A percentile compares a stretch with the other conserved stretches of the same genome.
Conservation (phyloP, 2,797 vertebrate species). For the Chloroceryle inda region DNA sequence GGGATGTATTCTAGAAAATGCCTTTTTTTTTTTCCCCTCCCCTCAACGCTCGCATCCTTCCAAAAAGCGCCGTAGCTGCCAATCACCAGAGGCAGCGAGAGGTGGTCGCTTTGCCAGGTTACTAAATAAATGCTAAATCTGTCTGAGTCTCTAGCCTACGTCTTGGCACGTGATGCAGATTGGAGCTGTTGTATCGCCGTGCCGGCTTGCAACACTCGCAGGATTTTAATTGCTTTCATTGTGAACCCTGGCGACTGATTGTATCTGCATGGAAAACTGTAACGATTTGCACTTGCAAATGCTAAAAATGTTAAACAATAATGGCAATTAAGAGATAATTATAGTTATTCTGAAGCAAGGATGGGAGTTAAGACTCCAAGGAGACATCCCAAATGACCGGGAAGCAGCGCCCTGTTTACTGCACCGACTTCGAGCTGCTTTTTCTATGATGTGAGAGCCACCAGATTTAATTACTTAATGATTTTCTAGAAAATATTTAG, state of each 20-base stretch:
- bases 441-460: background rate
- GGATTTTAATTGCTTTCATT: slow-evolving; percentile 60
- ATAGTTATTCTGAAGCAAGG: slow-evolving; percentile 59
- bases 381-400: background rate
- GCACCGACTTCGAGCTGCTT: slow-evolving; percentile 3
- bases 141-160: slow-evolving; percentile 42
- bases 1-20: slow-evolving; percentile 67
- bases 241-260: slow-evolving; percentile 32
- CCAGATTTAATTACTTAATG: slow-evolving; percentile 55
- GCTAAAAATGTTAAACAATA: slow-evolving; percentile 72
- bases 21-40: slow-evolving; percentile 17
- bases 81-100: slow-evolving; percentile 35
- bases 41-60: background rate
- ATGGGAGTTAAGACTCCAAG: slow-evolving; percentile 30
- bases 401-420: slow-evolving; percentile 15
- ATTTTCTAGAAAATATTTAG: slow-evolving; percentile 54
- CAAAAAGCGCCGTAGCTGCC: slow-evolving; percentile 43
- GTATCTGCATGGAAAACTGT: slow-evolving; percentile 13
- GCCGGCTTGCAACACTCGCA: slow-evolving; percentile 20
- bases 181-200: slow-evolving; percentile 10
- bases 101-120: slow-evolving; percentile 41
- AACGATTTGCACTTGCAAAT: slow-evolving; percentile 49
- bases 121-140: slow-evolving; percentile 47
- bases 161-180: slow-evolving; percentile 22
- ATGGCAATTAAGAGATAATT: slow-evolving; percentile 69